These are phyloP conservation scores for Drosophila multiciliata DNA, from an alignment of 2,888 invertebrate genomes.

Conservation along the genomic window DNA sequence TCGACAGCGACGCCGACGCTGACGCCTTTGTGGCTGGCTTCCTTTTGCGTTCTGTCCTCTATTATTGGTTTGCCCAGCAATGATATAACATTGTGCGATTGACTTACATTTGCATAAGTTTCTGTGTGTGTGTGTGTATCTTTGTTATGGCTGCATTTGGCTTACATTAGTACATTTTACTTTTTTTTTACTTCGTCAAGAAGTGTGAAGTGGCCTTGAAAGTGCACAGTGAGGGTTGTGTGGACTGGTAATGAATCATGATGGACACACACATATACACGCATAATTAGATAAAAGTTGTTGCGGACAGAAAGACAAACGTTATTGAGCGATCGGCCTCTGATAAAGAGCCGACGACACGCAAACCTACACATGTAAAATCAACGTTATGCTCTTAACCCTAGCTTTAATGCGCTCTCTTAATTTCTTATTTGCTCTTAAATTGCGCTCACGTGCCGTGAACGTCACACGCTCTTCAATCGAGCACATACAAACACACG, in stretches of 20 bases:
- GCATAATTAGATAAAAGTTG: conserved; percentile 8
- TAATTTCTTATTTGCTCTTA: conserved; percentile 33
- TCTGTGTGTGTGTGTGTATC: not conserved
- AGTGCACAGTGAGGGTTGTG: not conserved
- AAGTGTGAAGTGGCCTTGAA: conserved; percentile 51
- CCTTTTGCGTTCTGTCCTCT: conserved; percentile 19
- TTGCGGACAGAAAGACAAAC: conserved; percentile 31
- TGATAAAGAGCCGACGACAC: not conserved
- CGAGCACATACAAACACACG: conserved; percentile 13
- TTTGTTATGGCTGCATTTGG: conserved; percentile 13
- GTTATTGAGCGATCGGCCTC: conserved; percentile 11
- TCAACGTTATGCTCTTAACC: conserved; percentile 26
- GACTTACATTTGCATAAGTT: not conserved
- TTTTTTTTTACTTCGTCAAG: conserved; percentile 22
- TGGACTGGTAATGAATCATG: conserved; percentile 28
- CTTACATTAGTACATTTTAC: conserved; percentile 22
- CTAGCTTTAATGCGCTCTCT: conserved; percentile 39
- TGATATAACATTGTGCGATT: conserved; percentile 43
- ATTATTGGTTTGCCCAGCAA: not conserved
- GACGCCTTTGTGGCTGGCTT: conserved; percentile 47
- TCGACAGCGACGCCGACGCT: conserved; percentile 41
- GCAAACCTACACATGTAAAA: not conserved
- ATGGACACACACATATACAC: not conserved
- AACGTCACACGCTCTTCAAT: conserved; percentile 32
- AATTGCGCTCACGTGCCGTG: conserved; percentile 65